Evolutionary conservation across 2,888 invertebrate genomes (phyloP), one percentile per base, ranked within the genome.

Genomic region (Cataglyphis rosenhaueri): DNA sequence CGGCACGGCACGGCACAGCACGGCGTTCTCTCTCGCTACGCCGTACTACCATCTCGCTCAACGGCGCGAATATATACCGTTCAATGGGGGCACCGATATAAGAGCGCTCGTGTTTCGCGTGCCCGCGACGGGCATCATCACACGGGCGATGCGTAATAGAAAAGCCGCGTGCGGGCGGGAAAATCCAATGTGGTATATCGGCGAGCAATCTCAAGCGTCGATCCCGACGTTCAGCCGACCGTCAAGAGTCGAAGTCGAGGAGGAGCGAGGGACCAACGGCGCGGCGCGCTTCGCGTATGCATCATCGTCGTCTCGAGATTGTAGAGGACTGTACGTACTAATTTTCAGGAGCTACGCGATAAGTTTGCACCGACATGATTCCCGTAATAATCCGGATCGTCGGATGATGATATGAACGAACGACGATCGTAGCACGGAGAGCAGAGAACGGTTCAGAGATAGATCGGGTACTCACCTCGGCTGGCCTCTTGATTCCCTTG

Each of bases 401-500:
- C 32, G 32, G 32, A 32, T 0, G 18, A 52, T 32, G 18, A 38
- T 18, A n/a, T 6, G n/a, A 52, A n/a, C 52, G 38, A 38, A 25
- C 25, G 25, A 25, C 15, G 18, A 29, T 62, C 21, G 32, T 32
- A 32, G 5, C 32, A 32, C 32, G 21, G 21, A 10, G 41, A 25
- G 12, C 41, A 12, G 10, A 41, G 41, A 12, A 32, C 6, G 32
- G 32, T 32, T 25, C 25, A 10, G 4, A 59, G 35, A 32, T 32
- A 25, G n/a, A 44, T 15, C 52, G 52, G 10, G n/a, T 21, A 96
- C 97, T 97, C 95, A 97, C 97, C 96, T 97, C 97, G 93, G 97
- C 97, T 95, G 97, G 96, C 96, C 98, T 96, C 96, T 98, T 98
- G 94, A 97, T 97, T 95, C 97, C 97, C 96, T 97, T 97, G 94